These are phyloP conservation scores for Aplidium turbinatum DNA, from an alignment of 23 tunicate genomes.

Conservation along the genomic window DNA sequence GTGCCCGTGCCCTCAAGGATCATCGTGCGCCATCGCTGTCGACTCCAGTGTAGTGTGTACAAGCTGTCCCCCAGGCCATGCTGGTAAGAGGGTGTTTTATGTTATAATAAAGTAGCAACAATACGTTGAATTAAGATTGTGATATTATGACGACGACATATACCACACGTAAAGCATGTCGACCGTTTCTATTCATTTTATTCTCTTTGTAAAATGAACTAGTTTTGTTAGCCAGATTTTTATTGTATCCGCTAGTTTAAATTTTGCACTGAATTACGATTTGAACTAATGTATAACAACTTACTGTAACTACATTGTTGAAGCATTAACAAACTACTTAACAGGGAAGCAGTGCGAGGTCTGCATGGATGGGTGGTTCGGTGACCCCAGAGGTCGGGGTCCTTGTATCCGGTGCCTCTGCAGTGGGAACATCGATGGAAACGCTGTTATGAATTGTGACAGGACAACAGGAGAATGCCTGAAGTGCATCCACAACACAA, in stretches of 20 bases:
- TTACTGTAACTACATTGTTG: neutral
- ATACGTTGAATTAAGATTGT: too few species aligned
- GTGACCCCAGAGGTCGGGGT: slow-evolving; percentile 76
- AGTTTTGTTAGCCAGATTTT: neutral
- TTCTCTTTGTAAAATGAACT: neutral
- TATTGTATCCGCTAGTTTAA: neutral
- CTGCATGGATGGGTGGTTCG: slow-evolving; percentile 95
- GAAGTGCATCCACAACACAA: slow-evolving; percentile 95
- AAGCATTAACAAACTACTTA: too few species aligned
- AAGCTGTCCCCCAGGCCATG: slow-evolving; percentile 90
- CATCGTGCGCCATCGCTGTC: slow-evolving; percentile 64
- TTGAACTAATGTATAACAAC: too few species aligned
- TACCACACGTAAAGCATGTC: too few species aligned
- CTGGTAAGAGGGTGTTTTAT: too few species aligned
- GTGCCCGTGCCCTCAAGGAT: slow-evolving; percentile 91
- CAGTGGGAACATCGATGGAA: slow-evolving; percentile 92
- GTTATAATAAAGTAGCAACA: too few species aligned
- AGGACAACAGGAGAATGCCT: slow-evolving; percentile 85
- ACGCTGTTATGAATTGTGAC: slow-evolving; percentile 92
- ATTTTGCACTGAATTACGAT: too few species aligned
- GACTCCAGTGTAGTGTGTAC: slow-evolving; percentile 80
- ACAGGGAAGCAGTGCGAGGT: slow-evolving; percentile 83
- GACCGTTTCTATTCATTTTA: neutral
- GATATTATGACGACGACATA: too few species aligned
- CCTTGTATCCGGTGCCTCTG: slow-evolving; percentile 91